Base-by-base conservation (phyloP, 2,888 invertebrate species). In the Tenthredo livida region DNA sequence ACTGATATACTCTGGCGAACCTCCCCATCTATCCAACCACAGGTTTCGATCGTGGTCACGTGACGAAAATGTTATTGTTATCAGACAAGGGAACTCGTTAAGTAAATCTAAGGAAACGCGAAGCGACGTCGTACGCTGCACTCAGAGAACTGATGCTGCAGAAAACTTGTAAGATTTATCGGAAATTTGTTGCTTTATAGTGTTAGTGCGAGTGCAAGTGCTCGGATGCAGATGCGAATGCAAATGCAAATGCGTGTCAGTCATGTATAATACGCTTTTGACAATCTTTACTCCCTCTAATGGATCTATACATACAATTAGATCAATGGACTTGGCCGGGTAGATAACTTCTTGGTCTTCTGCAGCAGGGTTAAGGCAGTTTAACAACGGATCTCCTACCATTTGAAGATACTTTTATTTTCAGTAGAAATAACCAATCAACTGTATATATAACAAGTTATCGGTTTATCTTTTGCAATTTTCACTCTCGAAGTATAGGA, bases 41-140 rank as follows among this genome's bases (percentile, higher is more conserved):
- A 65, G 43, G 80, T 80, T 80, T 80, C 80, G 80, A 61, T 17
- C 80, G 61, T 43, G n/a, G 80, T 80, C 80, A 80, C 80, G 61
- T 80, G 80, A 61, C 61, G 1, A 61, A 61, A 37, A 80, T 80
- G 40, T 80, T 61, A 61, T 61, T 80, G 58, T 80, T 80, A 80
- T 61, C 80, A 61, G 12, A 6, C 61, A 61, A 33, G 80, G 40
- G 77, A 47, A 29, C 15, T 29, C 50, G 21, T 40, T 37, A 73
- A 73, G 40, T n/a, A 40, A 73, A 77, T 54, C 50, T 15, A 4
- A 50, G 50, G 50, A 25, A 29, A 77, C 17, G 33, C 77, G 47
- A 54, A 43, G n/a, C n/a, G 21, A 73, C 43, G 72, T 40, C 17
- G 0, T 73, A 43, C 72, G 43, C n/a, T 73, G 40, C 43, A 43